These are phyloP conservation scores for Hermaeophaga mercurialis DNA, from an alignment of 2,888 invertebrate genomes.

Conservation along the genomic window DNA sequence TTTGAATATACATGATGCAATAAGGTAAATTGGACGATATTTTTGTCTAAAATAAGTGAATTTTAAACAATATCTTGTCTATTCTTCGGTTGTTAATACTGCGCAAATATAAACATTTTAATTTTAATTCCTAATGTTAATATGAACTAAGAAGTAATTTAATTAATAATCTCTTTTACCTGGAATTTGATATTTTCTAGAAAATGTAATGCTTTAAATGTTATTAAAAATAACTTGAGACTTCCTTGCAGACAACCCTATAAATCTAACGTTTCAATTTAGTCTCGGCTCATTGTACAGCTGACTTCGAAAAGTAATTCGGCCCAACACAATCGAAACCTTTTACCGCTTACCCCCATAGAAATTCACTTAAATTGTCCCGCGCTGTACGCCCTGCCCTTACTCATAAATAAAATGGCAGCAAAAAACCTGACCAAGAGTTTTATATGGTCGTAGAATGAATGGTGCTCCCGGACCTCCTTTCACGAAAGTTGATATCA, in stretches of 20 bases:
- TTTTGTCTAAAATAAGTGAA: too few relatives aligned
- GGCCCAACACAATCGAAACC: slow-evolving; percentile 11
- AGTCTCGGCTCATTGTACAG: neutral
- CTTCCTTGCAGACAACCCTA: neutral
- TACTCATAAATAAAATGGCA: slow-evolving; percentile 39
- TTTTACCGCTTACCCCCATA: slow-evolving; percentile 26
- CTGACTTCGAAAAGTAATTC: slow-evolving; percentile 5
- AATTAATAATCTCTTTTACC: too few relatives aligned
- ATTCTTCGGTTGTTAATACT: too few relatives aligned
- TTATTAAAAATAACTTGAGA: neutral
- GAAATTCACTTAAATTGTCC: slow-evolving; percentile 41
- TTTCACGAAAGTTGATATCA: slow-evolving; percentile 48
- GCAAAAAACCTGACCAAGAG: slow-evolving; percentile 22
- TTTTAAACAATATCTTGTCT: too few relatives aligned
- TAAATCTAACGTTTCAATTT: neutral
- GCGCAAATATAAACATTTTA: too few relatives aligned
- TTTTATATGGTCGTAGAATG: too few relatives aligned
- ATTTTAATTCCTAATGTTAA: too few relatives aligned
- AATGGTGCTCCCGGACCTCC: slow-evolving; percentile 23
- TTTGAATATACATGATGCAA: too few relatives aligned
- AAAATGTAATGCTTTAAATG: too few relatives aligned
- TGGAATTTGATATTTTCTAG: too few relatives aligned
- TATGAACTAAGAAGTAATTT: too few relatives aligned
- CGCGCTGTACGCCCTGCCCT: slow-evolving; percentile 24
- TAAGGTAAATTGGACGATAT: too few relatives aligned